phyloP scores from a whole-genome alignment of 2,113 vertebrate species.

The Genyomyrus donnyi region DNA sequence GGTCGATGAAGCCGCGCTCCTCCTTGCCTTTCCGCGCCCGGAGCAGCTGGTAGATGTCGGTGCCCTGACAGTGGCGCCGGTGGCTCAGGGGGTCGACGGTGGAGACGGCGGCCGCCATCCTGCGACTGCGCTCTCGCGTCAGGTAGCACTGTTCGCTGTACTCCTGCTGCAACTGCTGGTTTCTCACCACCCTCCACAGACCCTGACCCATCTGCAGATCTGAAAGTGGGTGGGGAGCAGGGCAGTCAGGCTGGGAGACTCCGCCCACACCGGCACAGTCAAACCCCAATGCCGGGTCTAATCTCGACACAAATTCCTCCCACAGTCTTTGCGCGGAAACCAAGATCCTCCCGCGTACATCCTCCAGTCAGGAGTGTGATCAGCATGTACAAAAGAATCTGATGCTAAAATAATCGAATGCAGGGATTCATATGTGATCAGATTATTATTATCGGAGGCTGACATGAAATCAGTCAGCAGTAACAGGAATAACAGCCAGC shows the following conservation, averaged over 20 bases:
- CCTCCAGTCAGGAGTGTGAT: not conserved
- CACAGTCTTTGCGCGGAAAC: not conserved
- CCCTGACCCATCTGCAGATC: conserved; percentile 92
- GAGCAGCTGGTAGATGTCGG: conserved; percentile 86
- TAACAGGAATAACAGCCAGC: not conserved
- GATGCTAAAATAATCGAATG: not conserved
- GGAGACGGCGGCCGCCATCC: conserved; percentile 46
- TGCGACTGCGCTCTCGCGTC: conserved; percentile 60
- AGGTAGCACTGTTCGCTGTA: conserved; percentile 68
- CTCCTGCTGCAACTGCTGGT: conserved; percentile 87
- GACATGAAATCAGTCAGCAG: not conserved
- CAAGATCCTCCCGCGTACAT: not conserved
- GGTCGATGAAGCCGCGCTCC: conserved; percentile 83
- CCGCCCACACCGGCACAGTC: not conserved
- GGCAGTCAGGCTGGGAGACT: not conserved
- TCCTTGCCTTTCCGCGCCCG: conserved; percentile 78
- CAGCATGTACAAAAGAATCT: not conserved
- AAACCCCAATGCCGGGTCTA: not conserved
- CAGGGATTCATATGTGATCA: not conserved
- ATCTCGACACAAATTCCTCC: not conserved
- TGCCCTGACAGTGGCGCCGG: conserved; percentile 69
- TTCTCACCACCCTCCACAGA: conserved; percentile 93
- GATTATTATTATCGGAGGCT: not conserved
- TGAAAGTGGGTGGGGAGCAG: conserved; percentile 32
- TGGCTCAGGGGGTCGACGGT: conserved; percentile 44